Evolutionary conservation across 1,140 invertebrate genomes (phyloP).

Genomic region (Spodoptera frugiperda): DNA sequence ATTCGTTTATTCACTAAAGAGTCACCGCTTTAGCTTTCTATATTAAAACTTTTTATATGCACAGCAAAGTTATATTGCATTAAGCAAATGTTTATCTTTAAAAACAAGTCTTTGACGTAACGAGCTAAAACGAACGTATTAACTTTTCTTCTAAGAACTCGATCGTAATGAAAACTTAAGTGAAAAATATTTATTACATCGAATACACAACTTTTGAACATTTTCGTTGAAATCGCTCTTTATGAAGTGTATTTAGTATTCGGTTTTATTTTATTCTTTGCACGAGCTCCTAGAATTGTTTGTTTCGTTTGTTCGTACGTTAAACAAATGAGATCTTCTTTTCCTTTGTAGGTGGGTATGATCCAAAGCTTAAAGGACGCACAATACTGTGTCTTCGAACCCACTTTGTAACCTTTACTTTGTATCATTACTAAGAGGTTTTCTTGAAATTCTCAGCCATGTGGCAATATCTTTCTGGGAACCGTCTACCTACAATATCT

Average conservation of each 20-base stretch:
- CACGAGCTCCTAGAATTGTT: background rate
- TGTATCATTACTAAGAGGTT: conserved; percentile 64
- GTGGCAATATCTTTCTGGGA: conserved; percentile 70
- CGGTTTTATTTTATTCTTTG: background rate
- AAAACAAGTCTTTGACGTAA: conserved; percentile 3
- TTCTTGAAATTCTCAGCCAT: conserved; percentile 65
- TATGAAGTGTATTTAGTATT: background rate
- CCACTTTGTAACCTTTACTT: conserved; percentile 51
- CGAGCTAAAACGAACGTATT: conserved; percentile 18
- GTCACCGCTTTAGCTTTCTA: no score
- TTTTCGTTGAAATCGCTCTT: background rate
- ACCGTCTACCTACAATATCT: conserved; percentile 61
- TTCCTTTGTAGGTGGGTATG: conserved; percentile 6
- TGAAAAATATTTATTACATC: conserved; percentile 17
- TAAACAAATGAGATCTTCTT: background rate
- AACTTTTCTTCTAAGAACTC: conserved; percentile 25
- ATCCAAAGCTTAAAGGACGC: conserved; percentile 15
- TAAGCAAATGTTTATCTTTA: background rate
- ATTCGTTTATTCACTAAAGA: no score
- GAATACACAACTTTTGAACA: conserved; percentile 11
- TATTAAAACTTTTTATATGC: no score
- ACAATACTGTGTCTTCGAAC: conserved; percentile 16
- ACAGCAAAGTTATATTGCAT: no score
- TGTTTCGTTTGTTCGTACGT: background rate
- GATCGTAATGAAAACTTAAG: conserved; percentile 7